These are phyloP conservation scores for Solen grandis DNA, from an alignment of 1,140 invertebrate species.

Conservation along the genomic window DNA sequence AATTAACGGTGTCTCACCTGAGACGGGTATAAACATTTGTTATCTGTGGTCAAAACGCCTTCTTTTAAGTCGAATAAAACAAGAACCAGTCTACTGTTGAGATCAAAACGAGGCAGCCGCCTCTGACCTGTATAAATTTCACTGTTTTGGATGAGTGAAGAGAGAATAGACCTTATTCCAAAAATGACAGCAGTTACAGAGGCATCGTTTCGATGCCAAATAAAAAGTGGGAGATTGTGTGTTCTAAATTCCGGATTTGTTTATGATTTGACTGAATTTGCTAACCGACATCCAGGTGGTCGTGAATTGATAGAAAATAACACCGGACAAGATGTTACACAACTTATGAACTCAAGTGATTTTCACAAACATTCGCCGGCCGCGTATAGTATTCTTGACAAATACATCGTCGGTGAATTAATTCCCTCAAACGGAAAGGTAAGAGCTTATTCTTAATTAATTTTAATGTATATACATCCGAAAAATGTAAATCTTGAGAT, in stretches of 20 bases:
- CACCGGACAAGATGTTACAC: constrained; percentile 75
- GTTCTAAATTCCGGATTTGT: constrained; percentile 72
- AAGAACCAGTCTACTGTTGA: constrained; percentile 5
- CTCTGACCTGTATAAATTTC: constrained; percentile 13
- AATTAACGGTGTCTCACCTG: too few relatives aligned
- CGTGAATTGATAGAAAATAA: constrained; percentile 72
- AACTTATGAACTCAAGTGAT: constrained; percentile 70
- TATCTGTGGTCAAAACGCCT: not conserved
- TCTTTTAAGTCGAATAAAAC: not conserved
- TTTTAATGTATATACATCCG: too few relatives aligned
- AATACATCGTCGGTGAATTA: constrained; percentile 73
- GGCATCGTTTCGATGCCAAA: constrained; percentile 43
- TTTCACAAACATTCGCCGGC: constrained; percentile 78
- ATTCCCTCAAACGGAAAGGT: too few relatives aligned
- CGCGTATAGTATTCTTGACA: constrained; percentile 78
- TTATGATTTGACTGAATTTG: constrained; percentile 80
- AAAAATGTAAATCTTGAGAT: too few relatives aligned
- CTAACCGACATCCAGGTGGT: constrained; percentile 79
- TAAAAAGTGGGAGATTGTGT: constrained; percentile 45
- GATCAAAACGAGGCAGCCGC: constrained; percentile 27
- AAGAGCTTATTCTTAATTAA: too few relatives aligned
- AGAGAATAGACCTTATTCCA: not conserved
- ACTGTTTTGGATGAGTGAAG: not conserved
- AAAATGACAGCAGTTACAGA: constrained; percentile 30
- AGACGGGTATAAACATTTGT: constrained; percentile 4